Percentiles rank a stretch among this genome's conserved stretches.
These are phyloP conservation scores for Coracopsis vasa DNA, from an alignment of 2,113 vertebrate species.

Conservation along the genomic window DNA sequence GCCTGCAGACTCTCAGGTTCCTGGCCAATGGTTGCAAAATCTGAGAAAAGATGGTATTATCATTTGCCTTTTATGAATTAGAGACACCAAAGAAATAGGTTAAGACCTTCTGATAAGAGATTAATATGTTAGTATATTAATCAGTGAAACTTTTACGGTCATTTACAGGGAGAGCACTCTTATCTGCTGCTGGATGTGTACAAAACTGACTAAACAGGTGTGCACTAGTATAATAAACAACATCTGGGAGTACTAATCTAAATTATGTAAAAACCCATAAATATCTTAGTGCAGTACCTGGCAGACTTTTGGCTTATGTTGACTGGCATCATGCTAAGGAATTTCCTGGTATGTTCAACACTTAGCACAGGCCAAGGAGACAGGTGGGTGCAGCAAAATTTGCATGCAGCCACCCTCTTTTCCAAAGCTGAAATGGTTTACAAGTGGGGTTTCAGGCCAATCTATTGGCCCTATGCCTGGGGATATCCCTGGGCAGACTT, in stretches of 20 bases:
- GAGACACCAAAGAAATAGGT: neutral
- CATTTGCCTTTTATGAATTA: neutral
- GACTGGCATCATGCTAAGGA: neutral
- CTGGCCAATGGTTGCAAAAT: neutral
- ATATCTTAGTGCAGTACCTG: neutral
- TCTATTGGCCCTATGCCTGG: rapidly evolving
- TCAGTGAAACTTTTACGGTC: neutral
- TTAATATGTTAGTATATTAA: neutral
- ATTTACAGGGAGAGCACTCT: neutral
- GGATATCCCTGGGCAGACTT: neutral
- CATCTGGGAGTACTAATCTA: neutral
- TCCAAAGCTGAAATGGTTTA: neutral
- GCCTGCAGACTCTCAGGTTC: neutral
- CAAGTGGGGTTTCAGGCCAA: neutral
- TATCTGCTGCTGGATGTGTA: neutral
- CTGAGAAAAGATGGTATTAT: neutral
- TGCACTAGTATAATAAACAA: neutral
- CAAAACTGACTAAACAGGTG: neutral
- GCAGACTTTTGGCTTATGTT: neutral
- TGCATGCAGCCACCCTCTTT: neutral
- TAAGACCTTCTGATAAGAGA: neutral
- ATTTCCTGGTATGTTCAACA: neutral
- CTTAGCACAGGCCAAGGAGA: neutral
- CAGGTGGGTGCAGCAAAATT: neutral
- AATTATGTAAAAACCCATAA: neutral